Evolutionary conservation across 2,888 invertebrate species (phyloP).

Genomic region (Drosophila birchii): DNA sequence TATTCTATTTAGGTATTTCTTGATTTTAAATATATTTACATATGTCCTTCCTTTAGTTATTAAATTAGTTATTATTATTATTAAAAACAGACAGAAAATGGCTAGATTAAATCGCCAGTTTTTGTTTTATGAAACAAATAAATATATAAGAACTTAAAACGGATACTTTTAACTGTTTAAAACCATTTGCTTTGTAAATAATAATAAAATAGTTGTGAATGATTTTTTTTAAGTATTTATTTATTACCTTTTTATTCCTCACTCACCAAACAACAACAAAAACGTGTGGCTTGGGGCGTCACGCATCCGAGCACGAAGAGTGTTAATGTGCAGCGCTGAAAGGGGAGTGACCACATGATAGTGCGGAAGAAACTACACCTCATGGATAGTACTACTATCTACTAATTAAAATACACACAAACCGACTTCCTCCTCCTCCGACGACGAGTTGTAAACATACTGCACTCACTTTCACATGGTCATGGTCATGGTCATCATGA

Average conservation of each 20-base stretch:
- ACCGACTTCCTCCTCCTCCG: slow-evolving; percentile 16
- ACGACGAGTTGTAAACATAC: slow-evolving; percentile 23
- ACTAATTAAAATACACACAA: slow-evolving; percentile 24
- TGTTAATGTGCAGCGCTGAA: slow-evolving; percentile 50
- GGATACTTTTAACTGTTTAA: no score
- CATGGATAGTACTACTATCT: slow-evolving; percentile 5
- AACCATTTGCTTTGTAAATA: no score
- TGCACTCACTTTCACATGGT: slow-evolving; percentile 73
- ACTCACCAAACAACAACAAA: neutral
- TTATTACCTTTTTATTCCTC: neutral
- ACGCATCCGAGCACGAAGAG: slow-evolving; percentile 45
- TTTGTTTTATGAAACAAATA: no score
- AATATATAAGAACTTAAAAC: no score
- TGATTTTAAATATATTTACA: no score
- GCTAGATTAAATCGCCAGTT: no score
- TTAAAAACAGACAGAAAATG: no score
- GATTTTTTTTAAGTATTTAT: neutral
- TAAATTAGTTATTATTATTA: no score
- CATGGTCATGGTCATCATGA: slow-evolving; percentile 72
- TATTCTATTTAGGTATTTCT: no score
- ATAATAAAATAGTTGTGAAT: neutral
- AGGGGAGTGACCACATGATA: slow-evolving; percentile 47
- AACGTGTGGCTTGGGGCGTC: slow-evolving; percentile 40
- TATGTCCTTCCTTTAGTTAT: no score
- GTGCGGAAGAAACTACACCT: slow-evolving; percentile 22